Percentiles rank a stretch among this genome's conserved stretches.
These are phyloP conservation scores for Malacoctenus gilli DNA, from an alignment of 2,797 vertebrate genomes.

Conservation along the genomic window DNA sequence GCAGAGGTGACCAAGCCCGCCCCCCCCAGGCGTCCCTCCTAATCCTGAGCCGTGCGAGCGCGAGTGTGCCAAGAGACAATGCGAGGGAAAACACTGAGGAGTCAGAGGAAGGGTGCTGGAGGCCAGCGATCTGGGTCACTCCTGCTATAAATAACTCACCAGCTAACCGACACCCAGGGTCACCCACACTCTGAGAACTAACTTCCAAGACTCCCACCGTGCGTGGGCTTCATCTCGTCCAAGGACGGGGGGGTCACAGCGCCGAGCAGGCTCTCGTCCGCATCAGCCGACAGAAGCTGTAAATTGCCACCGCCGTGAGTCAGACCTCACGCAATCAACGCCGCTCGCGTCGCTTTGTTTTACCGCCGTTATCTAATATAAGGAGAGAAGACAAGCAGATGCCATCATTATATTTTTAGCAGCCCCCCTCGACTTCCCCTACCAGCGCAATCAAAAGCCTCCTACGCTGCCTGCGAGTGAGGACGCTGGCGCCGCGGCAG, in stretches of 20 bases:
- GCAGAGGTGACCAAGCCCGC: too few species aligned
- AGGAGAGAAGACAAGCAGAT: slow-evolving; percentile 20
- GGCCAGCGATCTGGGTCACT: slow-evolving; percentile 76
- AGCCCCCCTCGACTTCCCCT: slow-evolving; percentile 16
- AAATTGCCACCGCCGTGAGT: slow-evolving; percentile 3
- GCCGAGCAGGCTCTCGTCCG: background rate
- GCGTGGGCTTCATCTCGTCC: slow-evolving; percentile 39
- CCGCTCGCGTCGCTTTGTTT: slow-evolving; percentile 2
- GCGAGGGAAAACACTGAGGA: slow-evolving; percentile 32
- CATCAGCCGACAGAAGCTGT: background rate
- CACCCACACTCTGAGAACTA: slow-evolving; percentile 60
- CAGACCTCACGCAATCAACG: slow-evolving; percentile 12
- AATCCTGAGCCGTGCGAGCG: background rate
- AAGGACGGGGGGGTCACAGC: background rate
- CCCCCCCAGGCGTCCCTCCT: too few species aligned
- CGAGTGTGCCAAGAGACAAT: slow-evolving; percentile 1
- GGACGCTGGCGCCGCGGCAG: slow-evolving; percentile 23
- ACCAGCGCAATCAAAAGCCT: slow-evolving; percentile 32
- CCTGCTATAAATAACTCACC: slow-evolving; percentile 79
- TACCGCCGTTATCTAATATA: slow-evolving; percentile 10
- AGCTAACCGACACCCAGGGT: slow-evolving; percentile 72
- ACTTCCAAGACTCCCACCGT: slow-evolving; percentile 24
- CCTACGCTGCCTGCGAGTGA: slow-evolving; percentile 39
- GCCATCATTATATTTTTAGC: slow-evolving; percentile 47
- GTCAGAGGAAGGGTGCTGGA: slow-evolving; percentile 51